These are phyloP conservation scores for Laodelphax striatellus DNA, from an alignment of 1,140 invertebrate genomes.

Conservation along the genomic window DNA sequence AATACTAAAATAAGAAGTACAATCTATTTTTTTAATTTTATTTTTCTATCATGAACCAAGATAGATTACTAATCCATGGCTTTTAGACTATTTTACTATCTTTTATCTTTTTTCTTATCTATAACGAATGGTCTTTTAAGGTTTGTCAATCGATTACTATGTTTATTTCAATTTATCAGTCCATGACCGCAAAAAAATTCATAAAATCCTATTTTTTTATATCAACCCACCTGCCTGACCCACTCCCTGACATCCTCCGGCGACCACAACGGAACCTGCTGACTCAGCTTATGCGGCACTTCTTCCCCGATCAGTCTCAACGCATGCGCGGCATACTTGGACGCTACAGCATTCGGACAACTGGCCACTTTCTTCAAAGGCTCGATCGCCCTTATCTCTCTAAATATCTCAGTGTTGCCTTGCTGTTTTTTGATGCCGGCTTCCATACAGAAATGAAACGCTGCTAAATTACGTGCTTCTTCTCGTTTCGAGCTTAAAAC, in stretches of 20 bases:
- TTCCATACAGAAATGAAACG: conserved; percentile 99
- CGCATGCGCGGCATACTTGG: conserved; percentile 94
- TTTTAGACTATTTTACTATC: too few species aligned
- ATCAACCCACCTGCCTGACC: conserved; percentile 67
- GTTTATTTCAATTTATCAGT: too few species aligned
- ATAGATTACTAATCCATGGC: too few species aligned
- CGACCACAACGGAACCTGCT: conserved; percentile 96
- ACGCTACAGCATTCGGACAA: conserved; percentile 94
- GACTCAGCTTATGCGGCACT: conserved; percentile 92
- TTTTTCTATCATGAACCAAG: too few species aligned
- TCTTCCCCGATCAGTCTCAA: conserved; percentile 90
- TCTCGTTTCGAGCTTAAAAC: conserved; percentile 92
- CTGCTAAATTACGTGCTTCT: conserved; percentile 91
- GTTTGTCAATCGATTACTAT: too few species aligned
- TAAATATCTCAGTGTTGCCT: conserved; percentile 87
- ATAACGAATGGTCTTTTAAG: too few species aligned
- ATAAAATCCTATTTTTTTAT: too few species aligned
- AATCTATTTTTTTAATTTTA: too few species aligned
- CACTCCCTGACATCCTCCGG: conserved; percentile 93
- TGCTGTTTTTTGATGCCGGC: conserved; percentile 95
- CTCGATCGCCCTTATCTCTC: conserved; percentile 90
- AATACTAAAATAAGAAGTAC: too few species aligned
- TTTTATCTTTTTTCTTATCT: too few species aligned
- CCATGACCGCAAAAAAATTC: too few species aligned
- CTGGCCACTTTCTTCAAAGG: conserved; percentile 93